Percentiles rank a stretch among this genome's conserved stretches.
Evolutionary conservation across 2,113 vertebrate genomes (phyloP).

Genomic region (Amphiprion percula): DNA sequence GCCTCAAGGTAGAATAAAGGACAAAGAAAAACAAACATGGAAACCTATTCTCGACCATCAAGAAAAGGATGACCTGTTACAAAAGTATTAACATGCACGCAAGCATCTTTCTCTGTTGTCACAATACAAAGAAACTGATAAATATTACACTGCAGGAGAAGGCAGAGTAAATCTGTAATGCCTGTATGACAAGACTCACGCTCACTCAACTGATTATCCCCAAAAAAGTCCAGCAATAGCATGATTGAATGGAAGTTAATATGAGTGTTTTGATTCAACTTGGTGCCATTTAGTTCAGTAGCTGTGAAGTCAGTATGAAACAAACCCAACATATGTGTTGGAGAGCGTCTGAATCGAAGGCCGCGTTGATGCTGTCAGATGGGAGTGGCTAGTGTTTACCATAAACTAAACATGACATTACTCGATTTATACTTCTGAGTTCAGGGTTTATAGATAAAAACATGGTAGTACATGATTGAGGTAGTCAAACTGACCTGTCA

Average conservation of each 20-base stretch:
- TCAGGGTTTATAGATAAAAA: too few species aligned
- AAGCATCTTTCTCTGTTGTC: conserved; percentile 9
- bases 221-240: not conserved
- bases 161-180: not conserved
- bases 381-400: not conserved
- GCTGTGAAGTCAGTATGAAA: not conserved
- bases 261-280: not conserved
- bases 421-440: too few species aligned
- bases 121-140: conserved; percentile 18
- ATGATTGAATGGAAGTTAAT: conserved; percentile 2
- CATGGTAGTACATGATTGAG: too few species aligned
- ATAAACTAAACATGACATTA: not conserved
- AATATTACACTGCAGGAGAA: not conserved
- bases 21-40: conserved; percentile 58
- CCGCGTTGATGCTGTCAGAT: not conserved
- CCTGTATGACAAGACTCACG: not conserved
- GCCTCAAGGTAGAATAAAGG: conserved; percentile 73
- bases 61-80: conserved; percentile 29
- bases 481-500: too few species aligned
- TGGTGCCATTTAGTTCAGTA: not conserved
- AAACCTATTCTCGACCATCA: conserved; percentile 22
- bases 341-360: too few species aligned
- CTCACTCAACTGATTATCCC: not conserved
- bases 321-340: not conserved
- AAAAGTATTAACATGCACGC: conserved; percentile 27